Percentiles rank a stretch among this genome's conserved stretches.
Conservation (phyloP, 92 coral and sea anemone species). For the Phenganax stokvisi region DNA sequence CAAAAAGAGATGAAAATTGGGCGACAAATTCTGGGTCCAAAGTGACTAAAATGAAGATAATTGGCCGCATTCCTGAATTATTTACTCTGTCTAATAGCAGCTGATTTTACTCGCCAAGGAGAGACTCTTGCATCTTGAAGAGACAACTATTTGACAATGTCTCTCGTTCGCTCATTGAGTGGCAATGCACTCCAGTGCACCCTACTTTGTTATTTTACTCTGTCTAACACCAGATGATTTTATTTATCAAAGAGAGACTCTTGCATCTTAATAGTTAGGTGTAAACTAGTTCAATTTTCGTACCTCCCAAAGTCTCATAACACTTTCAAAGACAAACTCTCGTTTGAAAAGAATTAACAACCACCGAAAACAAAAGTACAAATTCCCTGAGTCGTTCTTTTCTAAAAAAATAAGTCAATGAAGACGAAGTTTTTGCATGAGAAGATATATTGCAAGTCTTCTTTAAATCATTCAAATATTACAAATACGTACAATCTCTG, state of each 20-base stretch:
- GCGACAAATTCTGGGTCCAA: constrained; percentile 90
- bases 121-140: no score
- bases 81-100: not conserved
- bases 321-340: constrained; percentile 79
- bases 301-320: constrained; percentile 98
- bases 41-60: constrained; percentile 50
- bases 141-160: not conserved
- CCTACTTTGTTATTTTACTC: no score
- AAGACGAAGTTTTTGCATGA: not conserved
- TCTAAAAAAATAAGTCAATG: constrained; percentile 40
- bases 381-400: constrained; percentile 89
- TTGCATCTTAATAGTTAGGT: no score
- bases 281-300: not conserved
- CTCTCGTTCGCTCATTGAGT: not conserved
- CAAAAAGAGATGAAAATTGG: constrained; percentile 78
- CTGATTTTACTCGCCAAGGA: not conserved
- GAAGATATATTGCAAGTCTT: not conserved
- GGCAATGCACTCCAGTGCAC: no score
- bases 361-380: constrained; percentile 98
- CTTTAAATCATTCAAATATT: no score
- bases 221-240: no score
- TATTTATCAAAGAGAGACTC: no score
- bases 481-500: no score
- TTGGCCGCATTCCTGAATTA: no score
- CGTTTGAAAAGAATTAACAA: constrained; percentile 81